These are phyloP conservation scores for Brenthis ino DNA, from an alignment of 2,888 invertebrate genomes.

Conservation along the genomic window DNA sequence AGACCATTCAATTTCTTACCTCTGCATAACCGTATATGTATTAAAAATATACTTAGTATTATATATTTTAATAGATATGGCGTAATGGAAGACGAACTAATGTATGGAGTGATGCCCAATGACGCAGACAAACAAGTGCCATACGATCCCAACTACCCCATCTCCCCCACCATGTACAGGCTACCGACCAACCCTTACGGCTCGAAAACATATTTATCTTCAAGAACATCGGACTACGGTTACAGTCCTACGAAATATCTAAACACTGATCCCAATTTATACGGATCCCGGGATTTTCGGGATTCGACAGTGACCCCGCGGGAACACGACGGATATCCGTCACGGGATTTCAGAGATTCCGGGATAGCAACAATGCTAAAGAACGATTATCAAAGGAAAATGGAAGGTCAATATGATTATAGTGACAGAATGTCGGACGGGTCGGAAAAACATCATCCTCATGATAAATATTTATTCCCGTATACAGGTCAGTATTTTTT, in stretches of 20 bases:
- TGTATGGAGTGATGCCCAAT: slow-evolving; percentile 70
- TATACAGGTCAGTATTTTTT: slow-evolving; percentile 84
- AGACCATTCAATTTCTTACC: too few species aligned
- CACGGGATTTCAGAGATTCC: slow-evolving; percentile 74
- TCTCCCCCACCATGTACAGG: slow-evolving; percentile 76
- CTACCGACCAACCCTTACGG: slow-evolving; percentile 77
- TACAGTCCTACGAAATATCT: slow-evolving; percentile 77
- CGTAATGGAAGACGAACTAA: slow-evolving; percentile 73
- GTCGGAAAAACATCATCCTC: slow-evolving; percentile 87
- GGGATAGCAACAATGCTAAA: slow-evolving; percentile 79
- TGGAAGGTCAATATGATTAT: slow-evolving; percentile 80
- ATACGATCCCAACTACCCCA: slow-evolving; percentile 77
- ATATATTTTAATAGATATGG: slow-evolving; percentile 61
- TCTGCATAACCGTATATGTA: too few species aligned
- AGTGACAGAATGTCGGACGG: slow-evolving; percentile 86
- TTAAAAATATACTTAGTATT: not conserved
- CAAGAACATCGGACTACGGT: slow-evolving; percentile 74
- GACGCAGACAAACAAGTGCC: slow-evolving; percentile 74
- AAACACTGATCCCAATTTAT: slow-evolving; percentile 63
- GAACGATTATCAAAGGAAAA: slow-evolving; percentile 78
- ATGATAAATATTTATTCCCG: slow-evolving; percentile 92
- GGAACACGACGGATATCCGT: slow-evolving; percentile 71
- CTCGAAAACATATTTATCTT: slow-evolving; percentile 71
- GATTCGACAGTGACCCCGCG: slow-evolving; percentile 66
- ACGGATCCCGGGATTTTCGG: slow-evolving; percentile 70